phyloP scores from a whole-genome alignment of 1,140 invertebrate species.

The Asbolus verrucosus region DNA sequence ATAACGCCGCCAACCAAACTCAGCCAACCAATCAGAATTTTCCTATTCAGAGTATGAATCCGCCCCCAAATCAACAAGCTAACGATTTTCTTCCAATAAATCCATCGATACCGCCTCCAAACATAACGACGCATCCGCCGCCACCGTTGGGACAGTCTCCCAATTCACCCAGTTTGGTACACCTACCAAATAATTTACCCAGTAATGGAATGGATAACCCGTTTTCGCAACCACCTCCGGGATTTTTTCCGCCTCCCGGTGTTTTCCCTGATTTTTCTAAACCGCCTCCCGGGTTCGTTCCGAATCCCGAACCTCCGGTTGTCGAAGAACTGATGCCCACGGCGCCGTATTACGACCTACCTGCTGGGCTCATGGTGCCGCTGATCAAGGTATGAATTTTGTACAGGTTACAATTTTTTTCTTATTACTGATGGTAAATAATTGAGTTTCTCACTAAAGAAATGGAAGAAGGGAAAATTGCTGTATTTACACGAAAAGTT shows the following conservation, averaged over 20 bases:
- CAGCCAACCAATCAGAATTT: slow-evolving; percentile 38
- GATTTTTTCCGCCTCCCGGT: slow-evolving; percentile 67
- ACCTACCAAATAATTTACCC: slow-evolving; percentile 39
- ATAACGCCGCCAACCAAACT: slow-evolving; percentile 31
- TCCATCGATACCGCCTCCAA: slow-evolving; percentile 45
- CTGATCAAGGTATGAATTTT: slow-evolving; percentile 81
- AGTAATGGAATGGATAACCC: slow-evolving; percentile 55
- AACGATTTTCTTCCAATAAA: slow-evolving; percentile 42
- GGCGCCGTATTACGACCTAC: slow-evolving; percentile 95
- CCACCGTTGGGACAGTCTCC: slow-evolving; percentile 50
- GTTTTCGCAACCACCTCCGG: slow-evolving; percentile 71
- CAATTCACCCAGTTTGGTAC: slow-evolving; percentile 17
- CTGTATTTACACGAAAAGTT: too few relatives aligned
- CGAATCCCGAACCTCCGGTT: slow-evolving; percentile 65
- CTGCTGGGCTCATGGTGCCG: slow-evolving; percentile 95
- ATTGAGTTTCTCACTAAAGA: not conserved
- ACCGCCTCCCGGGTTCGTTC: slow-evolving; percentile 84
- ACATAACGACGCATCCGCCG: slow-evolving; percentile 46
- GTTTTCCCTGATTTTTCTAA: slow-evolving; percentile 84
- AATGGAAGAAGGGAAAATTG: too few relatives aligned
- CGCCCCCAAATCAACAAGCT: slow-evolving; percentile 20
- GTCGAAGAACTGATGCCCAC: slow-evolving; percentile 85
- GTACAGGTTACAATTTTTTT: slow-evolving; percentile 6
- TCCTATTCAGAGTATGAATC: slow-evolving; percentile 36
- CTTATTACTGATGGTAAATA: not conserved